Conservation (phyloP, 1,140 invertebrate genomes). For the Helicoverpa zea region DNA sequence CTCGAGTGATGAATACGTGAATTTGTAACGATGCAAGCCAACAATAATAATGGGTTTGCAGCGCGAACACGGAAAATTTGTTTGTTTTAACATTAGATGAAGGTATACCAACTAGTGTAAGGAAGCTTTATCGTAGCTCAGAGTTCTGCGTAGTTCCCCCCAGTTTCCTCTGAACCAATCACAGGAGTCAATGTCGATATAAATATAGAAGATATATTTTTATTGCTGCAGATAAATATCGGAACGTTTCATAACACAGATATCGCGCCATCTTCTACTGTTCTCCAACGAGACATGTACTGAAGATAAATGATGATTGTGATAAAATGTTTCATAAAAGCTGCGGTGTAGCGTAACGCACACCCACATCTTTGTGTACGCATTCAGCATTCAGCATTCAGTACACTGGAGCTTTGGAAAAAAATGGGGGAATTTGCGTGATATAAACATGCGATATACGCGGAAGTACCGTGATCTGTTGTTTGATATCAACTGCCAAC, state of each 20-base stretch:
- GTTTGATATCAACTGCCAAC: constrained; percentile 10
- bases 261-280: constrained; percentile 25
- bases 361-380: constrained; percentile 25
- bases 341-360: constrained; percentile 8
- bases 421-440: constrained; percentile 25
- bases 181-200: not conserved
- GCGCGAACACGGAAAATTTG: constrained; percentile 10
- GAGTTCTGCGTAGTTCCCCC: not conserved
- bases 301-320: constrained; percentile 46
- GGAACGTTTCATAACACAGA: not conserved
- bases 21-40: not conserved
- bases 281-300: constrained; percentile 34
- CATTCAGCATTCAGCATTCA: constrained; percentile 33
- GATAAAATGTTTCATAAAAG: constrained; percentile 43
- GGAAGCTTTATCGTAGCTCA: not conserved
- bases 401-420: constrained; percentile 3
- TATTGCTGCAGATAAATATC: constrained; percentile 26
- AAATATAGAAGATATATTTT: constrained; percentile 12
- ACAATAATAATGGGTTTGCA: constrained; percentile 20
- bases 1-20: constrained; percentile 3
- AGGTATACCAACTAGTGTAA: not conserved
- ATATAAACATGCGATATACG: constrained; percentile 29
- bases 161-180: not conserved
- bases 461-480: constrained; percentile 11
- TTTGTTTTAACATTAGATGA: not conserved